Base-by-base conservation (phyloP, 2,797 vertebrate species). In the Euthynnus affinis region DNA sequence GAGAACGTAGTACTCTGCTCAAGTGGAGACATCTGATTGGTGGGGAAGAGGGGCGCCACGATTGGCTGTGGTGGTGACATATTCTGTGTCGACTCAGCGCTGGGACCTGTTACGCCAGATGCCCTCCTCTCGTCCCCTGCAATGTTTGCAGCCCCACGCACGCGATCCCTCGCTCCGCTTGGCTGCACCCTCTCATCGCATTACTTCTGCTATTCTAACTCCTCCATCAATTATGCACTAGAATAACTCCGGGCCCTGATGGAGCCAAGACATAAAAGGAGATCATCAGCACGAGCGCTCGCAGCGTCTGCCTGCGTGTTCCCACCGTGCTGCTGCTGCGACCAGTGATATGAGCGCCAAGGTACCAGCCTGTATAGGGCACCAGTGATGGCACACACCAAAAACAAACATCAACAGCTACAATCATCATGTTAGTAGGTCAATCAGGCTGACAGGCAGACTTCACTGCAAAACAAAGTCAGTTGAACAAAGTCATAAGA, bases 201-300 rank as follows among this genome's bases (percentile, higher is more conserved):
- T 99, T 99, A 99, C 95, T 99, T 99, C 96, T 72, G 97, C 98
- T 98, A 97, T 98, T 98, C 97, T 98, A 98, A 99, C 96, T 96
- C 97, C 97, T 97, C 96, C 96, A 99, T 99, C 97, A 98, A 99
- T 99, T 99, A 99, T 99, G 97, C 97, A 97, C 97, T 97, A 97
- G 96, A 99, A 99, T 98, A 99, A 99, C 97, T 98, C 96, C 90
- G 94, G 88, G 94, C 93, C 94, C 93, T 92, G 96, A 95, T 93
- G 93, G 93, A 95, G 95, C 94, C 95, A 90, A 94, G 96, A 97
- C 96, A 97, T 96, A 96, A 97, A 97, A 95, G 96, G 94, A 95
- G 81, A 97, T 97, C 96, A 97, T 96, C 94, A 88, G 83, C 76
- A 87, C 94, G 88, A 96, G 83, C 95, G 94, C 96, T 95, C 93